These are phyloP conservation scores for Sebastes umbrosus DNA, from an alignment of 2,797 vertebrate genomes.

Conservation along the genomic window DNA sequence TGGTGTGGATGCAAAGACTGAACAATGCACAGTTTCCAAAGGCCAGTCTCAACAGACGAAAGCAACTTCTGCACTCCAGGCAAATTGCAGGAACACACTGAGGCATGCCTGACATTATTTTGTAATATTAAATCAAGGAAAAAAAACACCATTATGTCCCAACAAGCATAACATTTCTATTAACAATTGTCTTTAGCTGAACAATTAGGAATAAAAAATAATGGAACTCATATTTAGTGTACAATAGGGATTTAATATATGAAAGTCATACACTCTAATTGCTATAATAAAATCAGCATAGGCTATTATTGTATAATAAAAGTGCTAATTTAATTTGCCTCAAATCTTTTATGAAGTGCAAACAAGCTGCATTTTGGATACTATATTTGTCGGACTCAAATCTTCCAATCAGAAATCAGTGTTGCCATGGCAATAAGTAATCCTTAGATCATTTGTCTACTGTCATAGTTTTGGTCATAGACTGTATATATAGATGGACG, in stretches of 20 bases:
- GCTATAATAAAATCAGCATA: background rate
- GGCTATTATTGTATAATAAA: background rate
- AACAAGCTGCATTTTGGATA: background rate
- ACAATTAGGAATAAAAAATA: background rate
- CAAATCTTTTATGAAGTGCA: background rate
- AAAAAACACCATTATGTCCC: background rate
- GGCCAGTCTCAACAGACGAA: background rate
- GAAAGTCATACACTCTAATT: background rate
- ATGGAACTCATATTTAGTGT: background rate
- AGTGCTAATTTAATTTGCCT: background rate
- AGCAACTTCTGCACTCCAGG: background rate
- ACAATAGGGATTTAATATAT: background rate
- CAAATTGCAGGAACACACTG: background rate
- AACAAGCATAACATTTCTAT: background rate
- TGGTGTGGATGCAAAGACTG: background rate
- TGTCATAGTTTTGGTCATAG: background rate
- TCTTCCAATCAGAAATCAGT: background rate
- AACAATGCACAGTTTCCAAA: slow-evolving; percentile 21
- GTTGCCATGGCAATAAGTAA: background rate
- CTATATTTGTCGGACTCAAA: background rate
- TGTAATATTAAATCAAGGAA: background rate
- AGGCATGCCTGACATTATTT: background rate
- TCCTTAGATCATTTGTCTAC: background rate
- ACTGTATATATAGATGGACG: too few species aligned
- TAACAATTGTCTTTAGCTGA: background rate